Evolutionary conservation across 2,113 vertebrate species (phyloP).

Genomic region (Empidonax traillii): DNA sequence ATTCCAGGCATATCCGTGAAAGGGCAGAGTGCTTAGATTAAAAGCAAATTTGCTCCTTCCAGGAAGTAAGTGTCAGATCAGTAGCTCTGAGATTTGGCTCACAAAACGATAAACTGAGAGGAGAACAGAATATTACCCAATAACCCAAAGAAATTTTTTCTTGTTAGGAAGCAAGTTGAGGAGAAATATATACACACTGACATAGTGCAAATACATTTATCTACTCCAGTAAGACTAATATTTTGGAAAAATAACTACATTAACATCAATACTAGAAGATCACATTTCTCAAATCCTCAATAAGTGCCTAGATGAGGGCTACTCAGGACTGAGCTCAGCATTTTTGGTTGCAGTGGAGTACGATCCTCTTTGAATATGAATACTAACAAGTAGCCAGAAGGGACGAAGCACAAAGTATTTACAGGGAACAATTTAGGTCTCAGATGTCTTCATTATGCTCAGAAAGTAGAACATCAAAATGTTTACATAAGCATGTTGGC

Average conservation of each 20-base stretch:
- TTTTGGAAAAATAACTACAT: neutral
- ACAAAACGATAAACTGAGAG: neutral
- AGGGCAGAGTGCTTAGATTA: neutral
- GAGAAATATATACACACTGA: neutral
- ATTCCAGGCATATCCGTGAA: neutral
- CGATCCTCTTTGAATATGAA: neutral
- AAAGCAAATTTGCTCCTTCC: neutral
- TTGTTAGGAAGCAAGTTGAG: neutral
- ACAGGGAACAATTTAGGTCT: neutral
- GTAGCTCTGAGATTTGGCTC: neutral
- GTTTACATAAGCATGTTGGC: neutral
- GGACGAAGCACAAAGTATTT: neutral
- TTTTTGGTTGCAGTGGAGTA: neutral
- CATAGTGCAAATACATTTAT: neutral
- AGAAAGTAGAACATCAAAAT: constrained; percentile 24
- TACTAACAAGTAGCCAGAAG: constrained; percentile 13
- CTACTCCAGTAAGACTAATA: neutral
- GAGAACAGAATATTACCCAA: neutral
- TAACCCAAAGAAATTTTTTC: neutral
- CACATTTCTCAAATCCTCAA: neutral
- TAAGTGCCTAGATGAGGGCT: neutral
- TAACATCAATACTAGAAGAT: neutral
- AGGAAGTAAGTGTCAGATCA: neutral
- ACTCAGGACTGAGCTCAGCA: neutral
- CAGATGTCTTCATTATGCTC: constrained; percentile 13